These are phyloP conservation scores for Epizoanthus illoricatus DNA, from an alignment of 92 coral and sea anemone genomes.

Conservation along the genomic window DNA sequence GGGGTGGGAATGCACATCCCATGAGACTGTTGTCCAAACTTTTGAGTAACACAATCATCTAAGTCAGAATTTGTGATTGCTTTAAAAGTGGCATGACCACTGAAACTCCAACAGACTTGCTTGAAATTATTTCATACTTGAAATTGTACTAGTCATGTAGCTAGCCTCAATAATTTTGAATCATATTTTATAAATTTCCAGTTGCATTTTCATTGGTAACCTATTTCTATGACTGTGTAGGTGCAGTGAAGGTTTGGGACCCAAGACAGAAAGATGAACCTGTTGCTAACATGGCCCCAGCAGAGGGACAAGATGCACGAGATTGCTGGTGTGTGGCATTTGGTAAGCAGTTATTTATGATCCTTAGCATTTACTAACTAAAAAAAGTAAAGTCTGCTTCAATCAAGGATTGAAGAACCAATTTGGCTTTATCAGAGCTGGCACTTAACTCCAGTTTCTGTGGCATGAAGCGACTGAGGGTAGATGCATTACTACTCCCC, in stretches of 20 bases:
- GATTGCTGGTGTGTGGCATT: constrained; percentile 99
- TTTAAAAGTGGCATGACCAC: background rate
- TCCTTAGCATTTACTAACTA: too few relatives aligned
- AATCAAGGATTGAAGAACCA: too few relatives aligned
- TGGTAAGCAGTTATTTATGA: constrained; percentile 63
- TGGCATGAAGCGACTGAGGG: too few relatives aligned
- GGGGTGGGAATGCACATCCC: too few relatives aligned
- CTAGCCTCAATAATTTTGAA: background rate
- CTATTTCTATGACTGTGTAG: constrained; percentile 43
- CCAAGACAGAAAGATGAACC: constrained; percentile 98
- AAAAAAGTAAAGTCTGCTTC: too few relatives aligned
- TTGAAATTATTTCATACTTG: too few relatives aligned
- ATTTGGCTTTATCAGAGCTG: too few relatives aligned
- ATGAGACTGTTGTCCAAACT: too few relatives aligned
- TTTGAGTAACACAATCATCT: too few relatives aligned
- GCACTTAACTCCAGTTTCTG: too few relatives aligned
- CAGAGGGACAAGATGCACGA: constrained; percentile 87
- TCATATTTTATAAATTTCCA: background rate
- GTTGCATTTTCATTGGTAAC: background rate
- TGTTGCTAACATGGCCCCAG: constrained; percentile 95
- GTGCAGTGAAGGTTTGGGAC: constrained; percentile 98
- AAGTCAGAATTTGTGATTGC: too few relatives aligned
- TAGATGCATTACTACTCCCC: too few relatives aligned
- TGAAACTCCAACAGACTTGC: background rate
- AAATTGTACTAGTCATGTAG: background rate